Conservation (phyloP, 1,140 invertebrate genomes). For the Drosophila pruinosa region DNA sequence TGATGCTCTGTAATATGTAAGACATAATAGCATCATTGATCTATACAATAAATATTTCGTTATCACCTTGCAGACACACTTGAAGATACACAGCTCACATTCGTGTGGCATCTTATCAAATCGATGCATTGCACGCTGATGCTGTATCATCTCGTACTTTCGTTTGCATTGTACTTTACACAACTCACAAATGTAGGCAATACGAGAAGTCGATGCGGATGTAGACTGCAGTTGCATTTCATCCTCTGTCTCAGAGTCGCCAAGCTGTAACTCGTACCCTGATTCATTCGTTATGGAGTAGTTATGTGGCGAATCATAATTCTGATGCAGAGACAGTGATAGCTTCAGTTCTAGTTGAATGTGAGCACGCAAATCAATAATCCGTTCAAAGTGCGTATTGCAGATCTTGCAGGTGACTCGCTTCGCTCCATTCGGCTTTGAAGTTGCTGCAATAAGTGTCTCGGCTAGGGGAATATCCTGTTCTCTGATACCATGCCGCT, state of each 20-base stretch:
- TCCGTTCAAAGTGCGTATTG: constrained; percentile 57
- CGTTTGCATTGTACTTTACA: constrained; percentile 83
- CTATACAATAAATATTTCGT: not conserved
- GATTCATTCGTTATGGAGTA: constrained; percentile 77
- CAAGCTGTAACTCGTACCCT: constrained; percentile 66
- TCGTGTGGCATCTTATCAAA: constrained; percentile 74
- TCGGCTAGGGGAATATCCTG: constrained; percentile 68
- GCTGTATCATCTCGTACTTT: constrained; percentile 75
- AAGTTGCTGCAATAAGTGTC: constrained; percentile 61
- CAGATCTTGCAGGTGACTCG: constrained; percentile 69
- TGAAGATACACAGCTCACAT: constrained; percentile 72
- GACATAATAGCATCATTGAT: not conserved
- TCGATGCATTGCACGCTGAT: constrained; percentile 70
- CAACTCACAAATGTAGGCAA: constrained; percentile 82
- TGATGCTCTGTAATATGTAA: constrained; percentile 64
- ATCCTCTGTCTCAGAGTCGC: constrained; percentile 76
- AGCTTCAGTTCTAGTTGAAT: constrained; percentile 66
- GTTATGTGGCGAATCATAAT: constrained; percentile 57
- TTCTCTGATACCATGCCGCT: constrained; percentile 63
- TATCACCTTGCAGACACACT: constrained; percentile 69
- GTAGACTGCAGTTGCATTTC: constrained; percentile 73
- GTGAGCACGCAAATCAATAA: constrained; percentile 59
- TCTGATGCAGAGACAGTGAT: constrained; percentile 50
- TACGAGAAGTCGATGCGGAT: not conserved
- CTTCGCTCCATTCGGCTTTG: constrained; percentile 67